A percentile compares a stretch with the other conserved stretches of the same genome.
Conservation (phyloP, 1,140 invertebrate species). For the Bombus turneri region DNA sequence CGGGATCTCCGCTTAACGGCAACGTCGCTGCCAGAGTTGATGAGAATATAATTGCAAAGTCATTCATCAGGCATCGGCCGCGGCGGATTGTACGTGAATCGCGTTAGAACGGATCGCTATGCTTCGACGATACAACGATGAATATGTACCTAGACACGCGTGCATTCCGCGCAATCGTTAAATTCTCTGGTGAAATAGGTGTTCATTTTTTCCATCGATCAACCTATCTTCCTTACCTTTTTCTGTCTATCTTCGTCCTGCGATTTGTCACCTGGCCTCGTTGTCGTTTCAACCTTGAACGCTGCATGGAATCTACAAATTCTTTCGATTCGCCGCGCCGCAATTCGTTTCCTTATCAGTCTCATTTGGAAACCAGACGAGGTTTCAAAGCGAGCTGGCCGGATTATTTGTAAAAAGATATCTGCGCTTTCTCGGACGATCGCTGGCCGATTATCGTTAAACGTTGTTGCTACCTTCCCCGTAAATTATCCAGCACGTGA, state of each 20-base stretch:
- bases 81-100: constrained; percentile 52
- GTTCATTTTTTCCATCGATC: no score
- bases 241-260: not conserved
- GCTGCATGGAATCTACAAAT: not conserved
- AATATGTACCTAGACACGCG: not conserved
- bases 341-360: not conserved
- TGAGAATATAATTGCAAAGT: constrained; percentile 73
- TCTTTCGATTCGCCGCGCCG: not conserved
- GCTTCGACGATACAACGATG: constrained; percentile 37
- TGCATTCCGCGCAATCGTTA: constrained; percentile 45
- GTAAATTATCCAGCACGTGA: constrained; percentile 7
- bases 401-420: not conserved
- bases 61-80: constrained; percentile 71
- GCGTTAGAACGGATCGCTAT: constrained; percentile 60
- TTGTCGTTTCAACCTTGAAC: not conserved
- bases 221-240: no score
- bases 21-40: constrained; percentile 47
- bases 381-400: no score
- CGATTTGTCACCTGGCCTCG: not conserved
- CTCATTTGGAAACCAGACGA: not conserved
- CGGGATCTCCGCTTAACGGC: constrained; percentile 50
- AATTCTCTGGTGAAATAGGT: constrained; percentile 23
- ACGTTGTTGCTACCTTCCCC: not conserved
- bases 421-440: not conserved
- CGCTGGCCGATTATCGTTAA: not conserved